These are phyloP conservation scores for Scomberomorus guttatus DNA, from an alignment of 2,797 vertebrate genomes.

Conservation along the genomic window DNA sequence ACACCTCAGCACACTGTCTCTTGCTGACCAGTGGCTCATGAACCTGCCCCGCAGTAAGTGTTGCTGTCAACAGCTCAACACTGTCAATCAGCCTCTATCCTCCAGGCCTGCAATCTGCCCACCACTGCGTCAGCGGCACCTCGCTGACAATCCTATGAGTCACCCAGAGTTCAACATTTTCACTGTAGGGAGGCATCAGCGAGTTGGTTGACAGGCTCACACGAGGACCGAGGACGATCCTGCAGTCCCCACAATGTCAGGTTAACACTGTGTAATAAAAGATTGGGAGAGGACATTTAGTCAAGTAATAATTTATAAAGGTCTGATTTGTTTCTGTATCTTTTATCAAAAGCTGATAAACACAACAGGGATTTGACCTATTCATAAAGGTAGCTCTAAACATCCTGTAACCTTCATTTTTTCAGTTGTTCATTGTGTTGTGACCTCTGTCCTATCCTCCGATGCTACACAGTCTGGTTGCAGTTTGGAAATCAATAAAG, in stretches of 20 bases:
- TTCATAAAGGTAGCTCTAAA: not conserved
- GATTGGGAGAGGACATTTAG: not conserved
- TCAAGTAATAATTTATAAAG: not conserved
- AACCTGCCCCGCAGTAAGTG: slow-evolving; percentile 34
- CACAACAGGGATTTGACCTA: not conserved
- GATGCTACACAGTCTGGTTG: slow-evolving; percentile 11
- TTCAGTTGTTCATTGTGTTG: slow-evolving; percentile 16
- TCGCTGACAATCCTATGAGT: slow-evolving; percentile 33
- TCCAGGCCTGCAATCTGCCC: slow-evolving; percentile 29
- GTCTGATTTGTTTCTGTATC: not conserved
- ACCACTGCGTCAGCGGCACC: slow-evolving; percentile 36
- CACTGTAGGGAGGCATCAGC: not conserved
- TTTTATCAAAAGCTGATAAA: slow-evolving; percentile 3
- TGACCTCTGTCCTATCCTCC: slow-evolving; percentile 13
- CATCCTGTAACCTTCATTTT: not conserved
- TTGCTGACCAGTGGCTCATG: slow-evolving; percentile 18
- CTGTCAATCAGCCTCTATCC: slow-evolving; percentile 51
- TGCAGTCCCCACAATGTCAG: not conserved
- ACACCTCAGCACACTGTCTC: slow-evolving; percentile 28
- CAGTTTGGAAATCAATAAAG: slow-evolving; percentile 31
- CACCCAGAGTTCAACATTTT: not conserved
- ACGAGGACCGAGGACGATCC: not conserved
- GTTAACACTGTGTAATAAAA: no score
- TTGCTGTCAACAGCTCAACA: slow-evolving; percentile 48
- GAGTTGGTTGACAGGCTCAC: not conserved